Evolutionary conservation across 2,797 vertebrate genomes (phyloP).

Genomic region (Intellagama lesueurii): DNA sequence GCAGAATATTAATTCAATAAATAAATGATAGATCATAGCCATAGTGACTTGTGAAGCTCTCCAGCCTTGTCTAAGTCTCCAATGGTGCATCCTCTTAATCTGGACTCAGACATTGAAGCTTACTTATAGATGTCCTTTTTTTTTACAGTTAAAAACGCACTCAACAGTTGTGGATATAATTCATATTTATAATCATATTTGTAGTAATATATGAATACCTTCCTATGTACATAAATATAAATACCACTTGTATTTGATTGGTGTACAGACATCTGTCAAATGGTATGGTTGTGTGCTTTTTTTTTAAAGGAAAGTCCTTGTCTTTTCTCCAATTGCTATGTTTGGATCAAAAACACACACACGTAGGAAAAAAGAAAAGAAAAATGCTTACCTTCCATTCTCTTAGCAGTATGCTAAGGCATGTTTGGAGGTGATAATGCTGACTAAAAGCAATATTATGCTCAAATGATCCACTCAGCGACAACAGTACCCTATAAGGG

Average conservation of each 20-base stretch:
- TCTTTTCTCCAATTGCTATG: neutral
- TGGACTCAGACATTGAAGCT: neutral
- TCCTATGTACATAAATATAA: neutral
- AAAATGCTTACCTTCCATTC: neutral
- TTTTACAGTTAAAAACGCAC: neutral
- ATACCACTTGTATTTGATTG: neutral
- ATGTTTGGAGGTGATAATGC: neutral
- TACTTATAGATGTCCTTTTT: neutral
- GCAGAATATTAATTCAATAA: neutral
- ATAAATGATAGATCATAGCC: neutral
- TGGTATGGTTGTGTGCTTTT: too few species aligned
- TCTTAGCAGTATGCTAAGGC: neutral
- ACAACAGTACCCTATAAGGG: neutral
- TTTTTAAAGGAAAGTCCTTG: neutral
- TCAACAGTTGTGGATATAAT: neutral
- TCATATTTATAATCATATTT: neutral
- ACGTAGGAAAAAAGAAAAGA: too few species aligned
- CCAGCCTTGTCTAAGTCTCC: neutral
- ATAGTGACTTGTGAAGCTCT: neutral
- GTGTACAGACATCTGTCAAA: neutral
- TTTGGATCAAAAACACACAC: neutral
- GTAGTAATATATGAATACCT: neutral
- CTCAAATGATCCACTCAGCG: neutral
- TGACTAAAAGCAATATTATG: neutral
- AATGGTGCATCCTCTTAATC: neutral